Evolutionary conservation across 2,888 invertebrate species (phyloP).

Genomic region (Dryobota labecula): DNA sequence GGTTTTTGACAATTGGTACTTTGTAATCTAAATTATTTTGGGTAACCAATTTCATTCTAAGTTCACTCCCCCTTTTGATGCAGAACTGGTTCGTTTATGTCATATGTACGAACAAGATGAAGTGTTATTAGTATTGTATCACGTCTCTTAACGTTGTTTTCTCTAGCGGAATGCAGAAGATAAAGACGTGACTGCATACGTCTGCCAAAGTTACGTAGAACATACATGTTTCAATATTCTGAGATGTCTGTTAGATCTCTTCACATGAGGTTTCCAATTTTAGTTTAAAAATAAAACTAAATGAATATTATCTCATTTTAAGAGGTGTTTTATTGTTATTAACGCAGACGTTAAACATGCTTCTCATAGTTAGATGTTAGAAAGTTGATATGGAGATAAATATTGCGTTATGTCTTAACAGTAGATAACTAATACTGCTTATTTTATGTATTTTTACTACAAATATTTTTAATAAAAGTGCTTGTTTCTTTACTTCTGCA

Average conservation of each 20-base stretch:
- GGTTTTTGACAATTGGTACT: conserved; percentile 66
- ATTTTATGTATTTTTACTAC: neutral
- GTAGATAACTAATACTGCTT: neutral
- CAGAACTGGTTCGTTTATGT: neutral
- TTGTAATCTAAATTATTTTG: conserved; percentile 63
- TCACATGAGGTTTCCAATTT: conserved; percentile 35
- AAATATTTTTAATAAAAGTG: neutral
- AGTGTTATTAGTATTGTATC: conserved; percentile 34
- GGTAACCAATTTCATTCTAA: neutral
- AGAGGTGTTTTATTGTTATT: conserved; percentile 44
- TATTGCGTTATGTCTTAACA: conserved; percentile 37
- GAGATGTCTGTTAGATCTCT: conserved; percentile 2
- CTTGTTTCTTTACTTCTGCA: neutral
- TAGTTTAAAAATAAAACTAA: conserved; percentile 25
- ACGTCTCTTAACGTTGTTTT: conserved; percentile 64
- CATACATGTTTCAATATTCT: conserved; percentile 53
- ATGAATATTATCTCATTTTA: conserved; percentile 36
- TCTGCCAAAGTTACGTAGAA: conserved; percentile 63
- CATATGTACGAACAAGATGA: conserved; percentile 1
- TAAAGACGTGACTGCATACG: conserved; percentile 67
- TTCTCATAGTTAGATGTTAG: conserved; percentile 48
- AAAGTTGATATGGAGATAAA: conserved; percentile 54
- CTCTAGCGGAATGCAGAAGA: conserved; percentile 60
- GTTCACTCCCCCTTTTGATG: neutral
- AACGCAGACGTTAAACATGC: conserved; percentile 34